Conservation (phyloP, 2,797 vertebrate species). For the Cossypha heuglini region DNA sequence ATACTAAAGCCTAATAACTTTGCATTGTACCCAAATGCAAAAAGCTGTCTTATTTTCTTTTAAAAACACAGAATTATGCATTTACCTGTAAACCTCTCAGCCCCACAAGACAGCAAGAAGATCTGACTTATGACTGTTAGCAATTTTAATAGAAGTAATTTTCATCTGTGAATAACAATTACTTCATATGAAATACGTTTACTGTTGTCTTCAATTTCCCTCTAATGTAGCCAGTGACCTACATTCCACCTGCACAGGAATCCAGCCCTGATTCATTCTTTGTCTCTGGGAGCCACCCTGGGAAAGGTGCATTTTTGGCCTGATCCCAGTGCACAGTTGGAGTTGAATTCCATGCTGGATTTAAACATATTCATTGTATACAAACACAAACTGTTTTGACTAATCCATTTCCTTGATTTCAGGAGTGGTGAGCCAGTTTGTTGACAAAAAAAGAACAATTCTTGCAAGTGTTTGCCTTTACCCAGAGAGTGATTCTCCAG, state of each 20-base stretch:
- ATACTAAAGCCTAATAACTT: not conserved
- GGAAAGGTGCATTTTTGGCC: conserved; percentile 24
- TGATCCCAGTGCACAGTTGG: not conserved
- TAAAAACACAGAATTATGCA: not conserved
- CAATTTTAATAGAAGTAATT: not conserved
- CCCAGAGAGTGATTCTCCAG: not conserved
- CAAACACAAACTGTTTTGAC: not conserved
- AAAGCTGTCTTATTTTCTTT: not conserved
- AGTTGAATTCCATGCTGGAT: not conserved
- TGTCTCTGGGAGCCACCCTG: not conserved
- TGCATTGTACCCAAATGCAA: not conserved
- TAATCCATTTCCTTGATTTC: not conserved
- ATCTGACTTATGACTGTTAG: not conserved
- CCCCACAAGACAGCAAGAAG: not conserved
- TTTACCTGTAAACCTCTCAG: not conserved
- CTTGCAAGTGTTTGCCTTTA: not conserved
- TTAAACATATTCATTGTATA: not conserved
- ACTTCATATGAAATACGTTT: not conserved
- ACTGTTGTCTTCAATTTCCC: not conserved
- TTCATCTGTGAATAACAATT: not conserved
- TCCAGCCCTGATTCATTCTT: not conserved
- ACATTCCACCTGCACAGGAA: conserved; percentile 5
- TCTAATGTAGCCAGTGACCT: not conserved
- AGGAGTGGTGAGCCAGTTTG: not conserved
- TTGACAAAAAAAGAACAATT: not conserved